A percentile compares a stretch with the other conserved stretches of the same genome.
phyloP scores from a whole-genome alignment of 2,113 vertebrate genomes.

The Sinosuthora webbiana region DNA sequence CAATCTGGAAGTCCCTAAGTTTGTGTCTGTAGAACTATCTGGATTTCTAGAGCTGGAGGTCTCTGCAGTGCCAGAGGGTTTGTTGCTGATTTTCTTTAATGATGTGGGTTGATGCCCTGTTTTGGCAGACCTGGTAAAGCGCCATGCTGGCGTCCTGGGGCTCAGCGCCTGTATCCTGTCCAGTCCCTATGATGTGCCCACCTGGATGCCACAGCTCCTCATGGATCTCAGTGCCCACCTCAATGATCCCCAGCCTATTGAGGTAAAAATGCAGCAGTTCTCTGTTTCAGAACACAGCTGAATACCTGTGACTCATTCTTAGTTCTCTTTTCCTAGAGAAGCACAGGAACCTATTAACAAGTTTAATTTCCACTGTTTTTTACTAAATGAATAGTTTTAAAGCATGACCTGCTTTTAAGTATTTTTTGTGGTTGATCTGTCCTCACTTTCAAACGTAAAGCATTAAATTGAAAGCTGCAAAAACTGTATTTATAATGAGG shows the following conservation, averaged over 20 bases:
- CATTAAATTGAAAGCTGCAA: neutral
- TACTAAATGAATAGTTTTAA: neutral
- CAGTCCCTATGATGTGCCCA: conserved; percentile 94
- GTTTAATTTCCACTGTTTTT: neutral
- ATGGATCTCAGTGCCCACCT: conserved; percentile 97
- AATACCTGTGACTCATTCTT: neutral
- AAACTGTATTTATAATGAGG: neutral
- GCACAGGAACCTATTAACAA: neutral
- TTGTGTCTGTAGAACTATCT: neutral
- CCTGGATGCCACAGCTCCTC: conserved; percentile 97
- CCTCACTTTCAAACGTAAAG: neutral
- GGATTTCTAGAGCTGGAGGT: neutral
- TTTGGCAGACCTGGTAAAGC: conserved; percentile 86
- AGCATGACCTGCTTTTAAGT: neutral
- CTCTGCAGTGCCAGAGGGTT: no score
- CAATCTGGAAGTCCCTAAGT: neutral
- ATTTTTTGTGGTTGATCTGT: neutral
- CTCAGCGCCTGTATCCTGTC: conserved; percentile 94
- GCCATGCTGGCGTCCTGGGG: conserved; percentile 95
- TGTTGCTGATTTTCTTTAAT: neutral
- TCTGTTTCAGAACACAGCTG: neutral
- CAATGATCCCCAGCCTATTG: conserved; percentile 96
- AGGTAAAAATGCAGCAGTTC: conserved; percentile 72
- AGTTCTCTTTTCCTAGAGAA: neutral
- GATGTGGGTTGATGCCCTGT: neutral